A percentile compares a stretch with the other conserved stretches of the same genome.
Conservation (phyloP, 2,113 vertebrate genomes). For the Otus sunia region DNA sequence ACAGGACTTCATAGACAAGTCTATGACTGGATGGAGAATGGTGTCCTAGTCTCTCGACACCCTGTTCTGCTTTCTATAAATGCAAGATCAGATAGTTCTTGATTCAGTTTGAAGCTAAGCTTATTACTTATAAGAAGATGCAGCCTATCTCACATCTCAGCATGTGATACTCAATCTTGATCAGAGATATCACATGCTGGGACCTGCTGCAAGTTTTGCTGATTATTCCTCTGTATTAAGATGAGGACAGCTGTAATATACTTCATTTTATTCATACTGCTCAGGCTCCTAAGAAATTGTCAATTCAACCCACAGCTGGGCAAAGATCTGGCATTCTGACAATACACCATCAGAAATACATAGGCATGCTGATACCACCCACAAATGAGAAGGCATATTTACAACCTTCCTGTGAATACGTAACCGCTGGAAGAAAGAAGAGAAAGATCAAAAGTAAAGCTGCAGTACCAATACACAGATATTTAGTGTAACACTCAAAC, state of each 20-base stretch:
- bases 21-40: background rate
- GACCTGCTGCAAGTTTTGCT: conserved; percentile 33
- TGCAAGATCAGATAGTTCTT: background rate
- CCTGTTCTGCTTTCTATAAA: background rate
- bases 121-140: conserved; percentile 23
- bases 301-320: conserved; percentile 59
- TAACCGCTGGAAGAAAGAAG: conserved; percentile 16
- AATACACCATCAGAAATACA: conserved; percentile 49
- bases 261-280: conserved; percentile 45
- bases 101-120: conserved; percentile 21
- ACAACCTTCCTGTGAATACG: conserved; percentile 11
- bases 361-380: conserved; percentile 58
- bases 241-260: conserved; percentile 56
- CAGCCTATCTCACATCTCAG: conserved; percentile 53
- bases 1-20: background rate
- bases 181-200: conserved; percentile 50
- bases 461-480: background rate
- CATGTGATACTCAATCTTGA: conserved; percentile 25
- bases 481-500: background rate
- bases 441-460: conserved; percentile 46
- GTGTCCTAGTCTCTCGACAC: background rate
- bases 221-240: conserved; percentile 66
- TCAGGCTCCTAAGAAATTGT: conserved; percentile 37
- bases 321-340: conserved; percentile 56
- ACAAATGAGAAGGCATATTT: conserved; percentile 48